Conservation (phyloP, 2,797 vertebrate species). For the Pempheris klunzingeri region DNA sequence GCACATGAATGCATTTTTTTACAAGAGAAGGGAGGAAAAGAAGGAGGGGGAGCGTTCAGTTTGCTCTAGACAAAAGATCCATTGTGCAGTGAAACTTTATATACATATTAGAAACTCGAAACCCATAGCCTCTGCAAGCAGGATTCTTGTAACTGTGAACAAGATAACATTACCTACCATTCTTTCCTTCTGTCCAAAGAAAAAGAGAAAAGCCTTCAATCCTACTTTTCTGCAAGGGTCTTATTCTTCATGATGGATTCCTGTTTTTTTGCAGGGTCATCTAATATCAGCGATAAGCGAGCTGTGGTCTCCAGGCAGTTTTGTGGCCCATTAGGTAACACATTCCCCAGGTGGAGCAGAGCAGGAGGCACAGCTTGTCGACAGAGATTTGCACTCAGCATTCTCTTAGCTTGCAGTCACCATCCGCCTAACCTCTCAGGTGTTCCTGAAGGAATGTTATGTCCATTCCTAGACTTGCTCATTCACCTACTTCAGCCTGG, state of each 20-base stretch:
- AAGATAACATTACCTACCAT: conserved; percentile 90
- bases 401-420: conserved; percentile 75
- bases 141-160: conserved; percentile 92
- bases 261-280: conserved; percentile 81
- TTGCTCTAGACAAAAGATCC: conserved; percentile 88
- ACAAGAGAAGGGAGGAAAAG: conserved; percentile 84
- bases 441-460: conserved; percentile 75
- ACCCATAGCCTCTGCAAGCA: conserved; percentile 84
- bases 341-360: conserved; percentile 80
- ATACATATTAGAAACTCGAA: conserved; percentile 92
- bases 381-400: conserved; percentile 81
- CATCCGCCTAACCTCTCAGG: conserved; percentile 75
- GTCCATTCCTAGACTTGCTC: conserved; percentile 70
- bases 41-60: conserved; percentile 85
- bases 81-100: conserved; percentile 92
- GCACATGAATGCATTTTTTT: conserved; percentile 89
- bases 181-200: conserved; percentile 77
- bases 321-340: conserved; percentile 84
- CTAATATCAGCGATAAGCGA: conserved; percentile 83
- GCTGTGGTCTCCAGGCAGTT: conserved; percentile 78
- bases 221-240: conserved; percentile 79
- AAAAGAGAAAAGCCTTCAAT: conserved; percentile 80
- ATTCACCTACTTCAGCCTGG: conserved; percentile 62
- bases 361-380: conserved; percentile 73
- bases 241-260: conserved; percentile 82